These are phyloP conservation scores for Sesamia inferens DNA, from an alignment of 2,888 invertebrate species.

Conservation along the genomic window DNA sequence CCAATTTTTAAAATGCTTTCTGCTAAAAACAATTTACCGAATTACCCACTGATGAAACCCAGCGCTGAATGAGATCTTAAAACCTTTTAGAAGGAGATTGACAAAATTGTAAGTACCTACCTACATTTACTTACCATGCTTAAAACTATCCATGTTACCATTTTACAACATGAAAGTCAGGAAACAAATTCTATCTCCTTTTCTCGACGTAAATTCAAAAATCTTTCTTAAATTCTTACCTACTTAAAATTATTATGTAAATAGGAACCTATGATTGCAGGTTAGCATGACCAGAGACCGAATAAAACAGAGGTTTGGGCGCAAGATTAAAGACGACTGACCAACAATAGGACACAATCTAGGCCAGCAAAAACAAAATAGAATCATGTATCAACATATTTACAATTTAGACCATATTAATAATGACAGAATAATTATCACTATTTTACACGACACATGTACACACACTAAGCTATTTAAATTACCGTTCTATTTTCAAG, in stretches of 20 bases:
- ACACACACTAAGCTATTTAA: slow-evolving; percentile 1
- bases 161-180: not conserved
- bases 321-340: not conserved
- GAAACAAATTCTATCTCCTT: not conserved
- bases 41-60: not conserved
- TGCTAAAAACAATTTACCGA: not conserved
- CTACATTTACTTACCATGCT: too few species aligned
- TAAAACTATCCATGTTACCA: not conserved
- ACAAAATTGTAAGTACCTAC: not conserved
- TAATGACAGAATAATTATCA: not conserved
- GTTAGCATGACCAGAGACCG: too few species aligned
- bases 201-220: not conserved
- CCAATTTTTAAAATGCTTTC: not conserved
- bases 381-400: not conserved
- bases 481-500: slow-evolving; percentile 9
- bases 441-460: not conserved
- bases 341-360: not conserved
- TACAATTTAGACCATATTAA: not conserved
- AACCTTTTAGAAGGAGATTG: not conserved
- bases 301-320: not conserved
- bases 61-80: not conserved
- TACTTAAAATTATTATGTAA: not conserved
- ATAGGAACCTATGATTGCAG: not conserved
- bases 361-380: not conserved
- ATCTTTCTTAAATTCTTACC: not conserved